Conservation (phyloP, 53 echinoderm and acorn worm genomes). For the Apostichopus leukothele region DNA sequence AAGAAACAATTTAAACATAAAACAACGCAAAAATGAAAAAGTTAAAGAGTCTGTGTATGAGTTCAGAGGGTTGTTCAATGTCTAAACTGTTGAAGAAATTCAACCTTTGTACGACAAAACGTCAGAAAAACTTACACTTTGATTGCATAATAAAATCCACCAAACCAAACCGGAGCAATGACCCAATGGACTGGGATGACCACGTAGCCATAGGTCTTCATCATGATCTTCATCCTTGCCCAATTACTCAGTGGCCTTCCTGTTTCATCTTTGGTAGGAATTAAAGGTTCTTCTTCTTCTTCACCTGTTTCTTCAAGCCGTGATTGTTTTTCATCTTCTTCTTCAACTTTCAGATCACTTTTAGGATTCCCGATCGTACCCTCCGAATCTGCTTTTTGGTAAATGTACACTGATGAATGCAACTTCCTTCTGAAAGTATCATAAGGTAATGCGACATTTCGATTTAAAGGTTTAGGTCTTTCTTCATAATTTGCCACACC, state of each 20-base stretch:
- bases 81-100: no score
- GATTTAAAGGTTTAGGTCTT: background rate
- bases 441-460: background rate
- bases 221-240: constrained; percentile 90
- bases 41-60: no score
- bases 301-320: background rate
- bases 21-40: no score
- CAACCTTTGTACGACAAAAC: background rate
- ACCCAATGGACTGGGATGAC: constrained; percentile 92
- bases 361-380: background rate
- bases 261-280: constrained; percentile 84
- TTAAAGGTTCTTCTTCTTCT: constrained; percentile 71
- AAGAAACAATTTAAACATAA: no score
- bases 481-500: background rate
- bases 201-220: constrained; percentile 88
- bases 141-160: constrained; percentile 82
- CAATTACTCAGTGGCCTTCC: constrained; percentile 88
- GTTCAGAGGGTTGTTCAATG: no score
- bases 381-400: background rate
- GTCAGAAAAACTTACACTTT: constrained; percentile 65
- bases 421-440: background rate
- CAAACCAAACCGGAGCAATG: constrained; percentile 90
- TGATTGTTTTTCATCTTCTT: background rate
- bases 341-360: background rate
- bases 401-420: background rate